Base-by-base conservation (phyloP, 2,113 vertebrate species). In the Protobothrops flavoviridis region DNA sequence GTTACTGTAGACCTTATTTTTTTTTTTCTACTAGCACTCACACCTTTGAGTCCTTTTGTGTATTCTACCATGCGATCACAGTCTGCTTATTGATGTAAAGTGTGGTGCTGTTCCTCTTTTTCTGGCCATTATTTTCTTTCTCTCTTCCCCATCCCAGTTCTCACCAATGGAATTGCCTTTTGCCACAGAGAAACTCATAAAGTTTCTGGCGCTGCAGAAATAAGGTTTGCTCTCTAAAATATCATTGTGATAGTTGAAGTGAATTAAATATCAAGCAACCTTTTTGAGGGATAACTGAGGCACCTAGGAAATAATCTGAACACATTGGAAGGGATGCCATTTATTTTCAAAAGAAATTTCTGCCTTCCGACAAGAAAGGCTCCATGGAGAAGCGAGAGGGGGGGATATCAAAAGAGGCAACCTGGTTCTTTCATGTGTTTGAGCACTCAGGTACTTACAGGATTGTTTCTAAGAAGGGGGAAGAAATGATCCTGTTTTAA, bases 291-390 rank as follows among this genome's bases (percentile, higher is more conserved):
- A 95, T 96, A 97, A 97, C 96, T 95, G 96, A 97, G 96, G 96
- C 96, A 96, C 86, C 92, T 92, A 96, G 95, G 97, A 97, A 97
- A 96, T 96, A 96, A 96, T 97, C 96, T 97, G 97, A 98, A 96
- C 96, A 96, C 95, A 96, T 97, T 98, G 98, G 97, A 98, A 97
- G 97, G 95, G 94, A 92, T 94, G 94, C 97, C 97, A 97, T 98
- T 98, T 98, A 98, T 96, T 98, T 98, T 98, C 98, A 98, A 98
- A 98, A 98, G 96, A 96, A 91, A 97, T 97, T 97, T 98, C 97
- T 98, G 94, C 97, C 96, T 98, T 98, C 97, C 97, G 96, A 97
- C 92, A 61, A 96, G 96, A 97, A 96, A 97, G 97, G 97, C 96
- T 97, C 92, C 94, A 96, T 95, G 96, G 97, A 97, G 95, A 97